A percentile compares a stretch with the other conserved stretches of the same genome.
These are phyloP conservation scores for Platysternon megacephalum DNA, from an alignment of 2,113 vertebrate genomes.

Conservation along the genomic window DNA sequence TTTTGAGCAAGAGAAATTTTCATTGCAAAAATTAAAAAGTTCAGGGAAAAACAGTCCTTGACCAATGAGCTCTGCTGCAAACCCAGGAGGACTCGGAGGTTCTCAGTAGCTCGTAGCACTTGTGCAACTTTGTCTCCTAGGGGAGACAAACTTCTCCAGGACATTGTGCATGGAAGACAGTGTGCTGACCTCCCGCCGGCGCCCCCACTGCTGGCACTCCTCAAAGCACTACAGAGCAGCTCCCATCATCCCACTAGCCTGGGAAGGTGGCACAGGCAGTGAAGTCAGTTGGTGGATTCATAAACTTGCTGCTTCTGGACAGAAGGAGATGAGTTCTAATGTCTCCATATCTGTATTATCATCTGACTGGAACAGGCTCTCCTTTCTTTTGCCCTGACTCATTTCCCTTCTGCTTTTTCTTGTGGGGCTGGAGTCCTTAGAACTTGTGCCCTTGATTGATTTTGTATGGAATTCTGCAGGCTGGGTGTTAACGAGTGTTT, in stretches of 20 bases:
- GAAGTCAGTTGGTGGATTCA: neutral
- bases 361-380: neutral
- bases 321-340: neutral
- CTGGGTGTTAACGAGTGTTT: neutral
- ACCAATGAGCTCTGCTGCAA: neutral
- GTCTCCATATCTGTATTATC: neutral
- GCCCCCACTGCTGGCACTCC: neutral
- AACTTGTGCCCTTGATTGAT: neutral
- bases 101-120: neutral
- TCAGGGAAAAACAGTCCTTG: neutral
- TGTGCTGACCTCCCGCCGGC: neutral
- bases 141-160: neutral
- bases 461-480: conserved; percentile 10
- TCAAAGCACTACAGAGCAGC: neutral
- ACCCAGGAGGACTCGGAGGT: neutral
- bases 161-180: neutral
- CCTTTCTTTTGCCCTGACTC: neutral
- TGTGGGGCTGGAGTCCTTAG: neutral
- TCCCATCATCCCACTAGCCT: neutral
- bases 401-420: conserved; percentile 29
- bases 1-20: neutral
- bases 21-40: neutral
- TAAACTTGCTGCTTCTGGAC: neutral
- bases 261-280: neutral
- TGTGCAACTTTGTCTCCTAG: neutral